Evolutionary conservation across 1,140 invertebrate species (phyloP).

Genomic region (Babylonia areolata): DNA sequence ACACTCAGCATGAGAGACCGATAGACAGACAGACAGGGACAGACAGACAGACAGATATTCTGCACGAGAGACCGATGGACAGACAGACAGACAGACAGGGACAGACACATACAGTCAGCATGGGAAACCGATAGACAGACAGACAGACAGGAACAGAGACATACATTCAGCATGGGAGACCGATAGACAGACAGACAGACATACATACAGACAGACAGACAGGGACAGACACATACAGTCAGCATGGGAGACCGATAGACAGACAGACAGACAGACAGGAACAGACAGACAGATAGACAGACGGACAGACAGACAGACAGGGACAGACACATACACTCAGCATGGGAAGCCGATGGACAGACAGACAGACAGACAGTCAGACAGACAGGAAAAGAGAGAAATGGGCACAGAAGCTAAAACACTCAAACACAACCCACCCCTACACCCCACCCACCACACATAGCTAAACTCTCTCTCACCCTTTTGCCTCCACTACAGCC

Average conservation of each 20-base stretch:
- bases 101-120: not conserved
- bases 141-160: not conserved
- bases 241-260: not conserved
- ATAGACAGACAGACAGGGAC: too few relatives aligned
- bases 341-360: not conserved
- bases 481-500: too few relatives aligned
- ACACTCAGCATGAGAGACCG: too few relatives aligned
- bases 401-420: too few relatives aligned
- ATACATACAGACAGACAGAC: not conserved
- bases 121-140: not conserved
- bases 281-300: not conserved
- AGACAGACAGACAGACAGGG: not conserved
- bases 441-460: too few relatives aligned
- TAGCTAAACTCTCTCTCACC: too few relatives aligned
- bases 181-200: not conserved
- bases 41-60: too few relatives aligned
- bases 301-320: not conserved
- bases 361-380: not conserved
- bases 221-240: not conserved
- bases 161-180: not conserved
- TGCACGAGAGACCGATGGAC: not conserved
- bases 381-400: not conserved
- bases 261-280: not conserved
- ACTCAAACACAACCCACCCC: too few relatives aligned
- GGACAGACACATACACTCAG: not conserved